Conservation (phyloP, 2,888 invertebrate genomes). For the Drosophila mayaguana region DNA sequence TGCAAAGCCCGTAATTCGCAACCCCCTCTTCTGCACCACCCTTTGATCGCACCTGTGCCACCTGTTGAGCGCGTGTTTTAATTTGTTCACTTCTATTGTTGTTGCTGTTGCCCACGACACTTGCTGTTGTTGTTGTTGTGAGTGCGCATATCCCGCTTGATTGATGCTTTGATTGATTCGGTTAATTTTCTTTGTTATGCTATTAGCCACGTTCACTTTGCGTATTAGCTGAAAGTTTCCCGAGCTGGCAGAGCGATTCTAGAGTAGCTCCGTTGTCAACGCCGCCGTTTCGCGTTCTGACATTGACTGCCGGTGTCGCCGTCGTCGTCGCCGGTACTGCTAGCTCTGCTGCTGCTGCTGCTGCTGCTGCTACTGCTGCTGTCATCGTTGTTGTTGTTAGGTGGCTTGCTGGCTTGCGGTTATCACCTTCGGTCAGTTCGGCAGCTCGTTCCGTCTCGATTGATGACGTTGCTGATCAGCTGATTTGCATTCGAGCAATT, state of each 20-base stretch:
- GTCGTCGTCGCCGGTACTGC: conserved; percentile 28
- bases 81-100: conserved; percentile 19
- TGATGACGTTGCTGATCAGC: conserved; percentile 60
- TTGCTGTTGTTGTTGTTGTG: conserved; percentile 21
- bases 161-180: conserved; percentile 41
- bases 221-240: conserved; percentile 12
- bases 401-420: conserved; percentile 54
- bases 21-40: not conserved
- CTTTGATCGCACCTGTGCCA: conserved; percentile 27
- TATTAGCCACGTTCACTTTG: conserved; percentile 18
- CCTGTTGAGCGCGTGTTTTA: conserved; percentile 60
- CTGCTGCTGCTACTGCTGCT: conserved; percentile 24
- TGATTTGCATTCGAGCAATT: conserved; percentile 40
- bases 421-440: conserved; percentile 56
- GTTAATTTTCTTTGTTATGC: conserved; percentile 1
- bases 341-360: conserved; percentile 16
- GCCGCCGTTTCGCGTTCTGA: conserved; percentile 72
- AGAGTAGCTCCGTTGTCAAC: conserved; percentile 74
- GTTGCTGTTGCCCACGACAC: conserved; percentile 29
- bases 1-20: not conserved
- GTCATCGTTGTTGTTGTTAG: conserved; percentile 31
- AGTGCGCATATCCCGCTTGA: conserved; percentile 20
- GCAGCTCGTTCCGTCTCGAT: conserved; percentile 37
- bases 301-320: conserved; percentile 66
- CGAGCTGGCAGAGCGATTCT: conserved; percentile 39